Conservation (phyloP, 2,888 invertebrate species). For the Sicus ferrugineus region DNA sequence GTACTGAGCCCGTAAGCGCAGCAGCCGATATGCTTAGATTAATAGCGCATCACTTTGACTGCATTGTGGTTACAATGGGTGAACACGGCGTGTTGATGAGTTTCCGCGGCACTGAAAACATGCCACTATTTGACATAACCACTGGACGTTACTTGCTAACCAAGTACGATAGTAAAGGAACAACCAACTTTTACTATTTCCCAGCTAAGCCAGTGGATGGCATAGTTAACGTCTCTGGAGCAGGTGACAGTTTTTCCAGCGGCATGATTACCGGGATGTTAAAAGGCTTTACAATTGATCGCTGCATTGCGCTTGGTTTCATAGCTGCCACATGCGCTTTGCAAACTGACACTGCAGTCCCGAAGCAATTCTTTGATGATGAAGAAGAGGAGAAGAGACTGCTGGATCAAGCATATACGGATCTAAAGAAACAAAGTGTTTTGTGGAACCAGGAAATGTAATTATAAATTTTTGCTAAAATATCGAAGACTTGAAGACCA, state of each 20-base stretch:
- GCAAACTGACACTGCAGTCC: constrained; percentile 70
- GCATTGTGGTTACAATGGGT: constrained; percentile 72
- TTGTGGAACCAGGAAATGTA: no score
- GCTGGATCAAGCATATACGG: constrained; percentile 24
- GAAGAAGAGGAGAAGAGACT: constrained; percentile 34
- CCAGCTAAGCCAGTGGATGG: constrained; percentile 50
- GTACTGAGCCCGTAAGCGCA: constrained; percentile 45
- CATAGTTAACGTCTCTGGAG: constrained; percentile 80
- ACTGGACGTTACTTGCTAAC: constrained; percentile 36
- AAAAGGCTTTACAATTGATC: constrained; percentile 67
- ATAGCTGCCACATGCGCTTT: constrained; percentile 71
- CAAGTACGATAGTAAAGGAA: not conserved
- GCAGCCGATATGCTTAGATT: constrained; percentile 55
- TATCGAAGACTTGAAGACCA: no score
- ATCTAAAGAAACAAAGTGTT: constrained; percentile 35
- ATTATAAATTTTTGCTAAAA: no score
- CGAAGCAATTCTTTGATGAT: constrained; percentile 58
- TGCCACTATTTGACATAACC: constrained; percentile 39
- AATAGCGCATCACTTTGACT: constrained; percentile 67
- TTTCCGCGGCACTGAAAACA: constrained; percentile 43
- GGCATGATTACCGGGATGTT: constrained; percentile 75
- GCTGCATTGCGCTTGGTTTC: constrained; percentile 71
- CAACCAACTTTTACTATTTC: no score
- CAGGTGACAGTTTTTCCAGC: constrained; percentile 80
- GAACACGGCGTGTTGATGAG: constrained; percentile 68